Evolutionary conservation across 2,113 vertebrate species (phyloP).

Genomic region (Microtus pennsylvanicus): DNA sequence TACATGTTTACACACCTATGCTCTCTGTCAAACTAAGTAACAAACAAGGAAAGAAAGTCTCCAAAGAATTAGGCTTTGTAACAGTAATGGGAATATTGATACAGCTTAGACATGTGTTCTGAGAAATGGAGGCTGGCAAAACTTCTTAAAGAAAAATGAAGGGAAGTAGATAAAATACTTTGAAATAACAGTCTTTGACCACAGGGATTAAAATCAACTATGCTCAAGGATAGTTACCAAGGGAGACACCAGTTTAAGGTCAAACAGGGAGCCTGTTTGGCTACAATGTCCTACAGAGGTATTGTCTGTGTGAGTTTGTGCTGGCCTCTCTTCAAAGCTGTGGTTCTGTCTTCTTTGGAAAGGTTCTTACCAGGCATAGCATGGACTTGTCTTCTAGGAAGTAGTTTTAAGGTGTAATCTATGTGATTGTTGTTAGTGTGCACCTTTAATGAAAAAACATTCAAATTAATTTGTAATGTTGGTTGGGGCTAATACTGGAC

Average conservation of each 20-base stretch:
- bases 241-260: not conserved
- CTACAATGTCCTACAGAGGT: not conserved
- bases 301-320: not conserved
- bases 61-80: not conserved
- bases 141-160: not conserved
- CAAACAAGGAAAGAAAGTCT: not conserved
- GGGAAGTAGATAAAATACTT: not conserved
- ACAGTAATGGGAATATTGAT: not conserved
- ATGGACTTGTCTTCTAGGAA: not conserved
- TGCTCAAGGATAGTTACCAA: not conserved
- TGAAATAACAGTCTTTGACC: not conserved
- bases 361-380: not conserved
- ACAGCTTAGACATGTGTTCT: too few species aligned
- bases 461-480: slow-evolving; percentile 24
- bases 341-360: not conserved
- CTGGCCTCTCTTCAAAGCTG: not conserved
- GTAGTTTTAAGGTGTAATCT: not conserved
- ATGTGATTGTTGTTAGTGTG: slow-evolving; percentile 23
- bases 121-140: not conserved
- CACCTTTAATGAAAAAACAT: slow-evolving; percentile 16
- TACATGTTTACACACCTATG: not conserved
- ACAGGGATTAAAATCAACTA: not conserved
- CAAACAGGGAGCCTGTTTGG: too few species aligned
- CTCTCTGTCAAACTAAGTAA: not conserved
- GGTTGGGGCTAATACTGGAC: not conserved